These are phyloP conservation scores for Drosophila paulistorum DNA, from an alignment of 1,140 invertebrate genomes.

Conservation along the genomic window DNA sequence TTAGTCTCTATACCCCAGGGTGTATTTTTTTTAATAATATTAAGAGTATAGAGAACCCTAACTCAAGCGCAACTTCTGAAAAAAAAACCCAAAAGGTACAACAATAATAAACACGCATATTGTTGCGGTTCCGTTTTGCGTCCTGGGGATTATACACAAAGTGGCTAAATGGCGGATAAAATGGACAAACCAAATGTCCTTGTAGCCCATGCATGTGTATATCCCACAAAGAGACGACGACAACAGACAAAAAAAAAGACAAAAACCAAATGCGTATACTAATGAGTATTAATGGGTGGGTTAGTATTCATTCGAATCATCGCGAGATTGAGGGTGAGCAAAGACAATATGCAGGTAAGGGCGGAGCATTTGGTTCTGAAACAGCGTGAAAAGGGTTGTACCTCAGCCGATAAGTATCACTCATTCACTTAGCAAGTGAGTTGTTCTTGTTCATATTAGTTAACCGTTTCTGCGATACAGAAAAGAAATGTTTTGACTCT, in stretches of 20 bases:
- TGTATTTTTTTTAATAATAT: conserved; percentile 81
- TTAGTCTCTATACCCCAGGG: conserved; percentile 51
- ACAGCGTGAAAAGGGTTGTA: conserved; percentile 70
- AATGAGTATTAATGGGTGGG: conserved; percentile 76
- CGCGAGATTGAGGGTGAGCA: conserved; percentile 35
- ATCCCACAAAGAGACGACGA: conserved; percentile 6
- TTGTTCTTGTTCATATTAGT: conserved; percentile 27
- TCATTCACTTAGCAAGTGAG: conserved; percentile 20
- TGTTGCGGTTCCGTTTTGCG: conserved; percentile 60
- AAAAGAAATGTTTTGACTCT: background rate
- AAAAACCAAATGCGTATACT: conserved; percentile 52
- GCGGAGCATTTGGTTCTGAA: conserved; percentile 21
- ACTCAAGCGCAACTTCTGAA: conserved; percentile 36
- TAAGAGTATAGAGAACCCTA: conserved; percentile 67
- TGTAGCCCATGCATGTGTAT: background rate
- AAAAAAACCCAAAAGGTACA: conserved; percentile 28
- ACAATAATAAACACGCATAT: conserved; percentile 77
- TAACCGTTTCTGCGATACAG: conserved; percentile 7
- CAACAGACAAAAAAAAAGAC: conserved; percentile 12
- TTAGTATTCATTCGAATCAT: conserved; percentile 17
- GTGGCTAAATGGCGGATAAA: conserved; percentile 80
- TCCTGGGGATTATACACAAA: conserved; percentile 71
- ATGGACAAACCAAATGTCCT: conserved; percentile 51
- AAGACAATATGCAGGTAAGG: conserved; percentile 12
- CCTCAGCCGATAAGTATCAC: conserved; percentile 56